phyloP scores from a whole-genome alignment of 2,113 vertebrate species.

The Mesocricetus auratus region DNA sequence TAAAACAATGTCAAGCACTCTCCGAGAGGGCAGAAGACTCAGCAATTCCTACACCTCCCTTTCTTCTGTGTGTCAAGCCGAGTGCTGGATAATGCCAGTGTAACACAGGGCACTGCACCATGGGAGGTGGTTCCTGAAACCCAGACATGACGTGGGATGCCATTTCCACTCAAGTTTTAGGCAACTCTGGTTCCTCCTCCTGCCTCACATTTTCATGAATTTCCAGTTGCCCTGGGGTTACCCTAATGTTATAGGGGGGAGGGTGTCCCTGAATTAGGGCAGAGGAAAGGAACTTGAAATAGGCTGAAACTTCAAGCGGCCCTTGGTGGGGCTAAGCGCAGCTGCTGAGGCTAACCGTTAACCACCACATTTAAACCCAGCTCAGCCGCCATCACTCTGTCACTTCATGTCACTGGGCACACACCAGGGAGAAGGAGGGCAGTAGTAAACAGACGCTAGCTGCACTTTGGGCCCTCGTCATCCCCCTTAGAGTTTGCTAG shows the following conservation, averaged over 20 bases:
- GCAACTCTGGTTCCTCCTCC: not conserved
- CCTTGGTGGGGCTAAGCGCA: not conserved
- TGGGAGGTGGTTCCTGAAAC: not conserved
- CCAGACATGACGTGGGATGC: not conserved
- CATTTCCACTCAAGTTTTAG: not conserved
- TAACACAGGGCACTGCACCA: not conserved
- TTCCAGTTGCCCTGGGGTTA: not conserved
- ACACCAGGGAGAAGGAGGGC: not conserved
- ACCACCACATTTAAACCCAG: too few relatives aligned
- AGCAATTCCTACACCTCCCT: rapidly evolving
- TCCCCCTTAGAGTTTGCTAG: slow-evolving; percentile 62
- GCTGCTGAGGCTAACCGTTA: not conserved
- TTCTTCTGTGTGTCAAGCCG: not conserved
- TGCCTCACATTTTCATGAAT: not conserved
- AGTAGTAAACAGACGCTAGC: not conserved
- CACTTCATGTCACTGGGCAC: not conserved
- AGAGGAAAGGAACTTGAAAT: not conserved
- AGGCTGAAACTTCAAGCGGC: not conserved
- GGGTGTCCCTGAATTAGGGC: not conserved
- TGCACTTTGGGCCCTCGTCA: not conserved
- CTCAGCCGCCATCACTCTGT: rapidly evolving
- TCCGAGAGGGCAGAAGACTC: not conserved
- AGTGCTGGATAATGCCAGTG: not conserved
- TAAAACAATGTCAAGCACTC: not conserved
- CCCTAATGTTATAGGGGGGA: not conserved